Base-by-base conservation (phyloP, 2,113 vertebrate species). In the Diphyllodes magnificus region DNA sequence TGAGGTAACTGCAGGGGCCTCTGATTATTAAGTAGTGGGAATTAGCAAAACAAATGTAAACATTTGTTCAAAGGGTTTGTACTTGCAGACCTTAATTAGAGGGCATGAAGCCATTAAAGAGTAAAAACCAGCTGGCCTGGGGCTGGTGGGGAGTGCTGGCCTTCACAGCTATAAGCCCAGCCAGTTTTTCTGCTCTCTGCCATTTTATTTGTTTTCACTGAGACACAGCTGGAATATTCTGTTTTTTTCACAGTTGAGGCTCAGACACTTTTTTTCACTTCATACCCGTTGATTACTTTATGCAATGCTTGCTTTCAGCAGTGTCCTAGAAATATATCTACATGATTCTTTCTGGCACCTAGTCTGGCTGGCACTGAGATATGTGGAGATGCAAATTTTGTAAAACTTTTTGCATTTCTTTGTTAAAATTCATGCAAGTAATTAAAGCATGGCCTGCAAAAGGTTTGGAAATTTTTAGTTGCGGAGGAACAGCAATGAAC, bases 21-120 rank as follows among this genome's bases (percentile, higher is more conserved):
- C 81, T 91, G 80, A 72, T 88, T 91, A 87, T 79, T 92, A 93
- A 90, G 63, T 86, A 81, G 89, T 82, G 84, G 80, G 53, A 86
- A 90, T 94, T 96, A 97, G 87, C 66, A 94, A 90, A 92, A 95
- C 79, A 96, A 95, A 96, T 87, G 95, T 79, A 95, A 94, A 95
- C 92, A 96, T 81, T 95, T 95, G 86, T 97, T 96, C 95, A 96
- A 96, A 96, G 89, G 49, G 45, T 44, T 92, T 95, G 82, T 83
- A 78, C 49, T 94, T 92, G 61, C 72, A 81, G 82, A 51, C 42
- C 78, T 88, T 96, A 97, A 96, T 97, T 97, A 95, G 91, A 95
- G 96, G 93, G 88, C 81, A 88, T 45, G 72, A 86, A 76, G 44
- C 81, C 86, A 86, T 94, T 96, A 93, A 97, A 95, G 79, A 86